Percentiles rank a stretch among this genome's conserved stretches.
These are phyloP conservation scores for Enhydra lutris DNA, from an alignment of 2,113 vertebrate species.

Conservation along the genomic window DNA sequence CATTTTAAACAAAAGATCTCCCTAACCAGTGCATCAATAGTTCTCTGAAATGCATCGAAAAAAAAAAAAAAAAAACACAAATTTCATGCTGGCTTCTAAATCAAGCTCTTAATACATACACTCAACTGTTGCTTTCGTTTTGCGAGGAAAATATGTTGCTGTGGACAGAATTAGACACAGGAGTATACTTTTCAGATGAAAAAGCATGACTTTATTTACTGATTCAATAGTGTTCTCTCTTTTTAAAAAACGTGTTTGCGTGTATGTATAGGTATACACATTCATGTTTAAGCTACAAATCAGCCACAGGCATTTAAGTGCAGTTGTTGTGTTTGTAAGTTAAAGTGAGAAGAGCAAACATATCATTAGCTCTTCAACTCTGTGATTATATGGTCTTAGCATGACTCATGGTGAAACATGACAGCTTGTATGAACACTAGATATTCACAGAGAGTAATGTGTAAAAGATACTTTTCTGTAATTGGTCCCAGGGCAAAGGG, in stretches of 20 bases:
- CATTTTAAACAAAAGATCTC: neutral
- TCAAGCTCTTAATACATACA: neutral
- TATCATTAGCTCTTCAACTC: conserved; percentile 66
- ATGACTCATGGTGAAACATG: conserved; percentile 73
- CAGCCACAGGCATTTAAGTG: neutral
- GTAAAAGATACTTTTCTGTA: conserved; percentile 81
- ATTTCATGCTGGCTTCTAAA: neutral
- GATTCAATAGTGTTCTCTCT: neutral
- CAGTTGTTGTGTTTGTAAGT: neutral
- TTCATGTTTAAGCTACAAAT: neutral
- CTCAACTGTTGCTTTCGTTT: neutral
- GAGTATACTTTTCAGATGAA: neutral
- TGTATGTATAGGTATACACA: neutral
- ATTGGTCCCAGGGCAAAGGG: conserved; percentile 84
- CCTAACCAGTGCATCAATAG: neutral
- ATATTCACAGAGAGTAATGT: conserved; percentile 78
- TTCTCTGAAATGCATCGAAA: neutral
- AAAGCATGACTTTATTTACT: neutral
- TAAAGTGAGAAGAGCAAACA: conserved; percentile 2
- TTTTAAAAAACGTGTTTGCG: neutral
- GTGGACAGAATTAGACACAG: neutral
- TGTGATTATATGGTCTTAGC: conserved; percentile 68
- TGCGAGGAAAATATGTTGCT: neutral
- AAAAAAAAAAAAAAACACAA: neutral
- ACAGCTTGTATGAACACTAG: conserved; percentile 76